A percentile compares a stretch with the other conserved stretches of the same genome.
Evolutionary conservation across 2,797 vertebrate genomes (phyloP).

Genomic region (Danio kyathit): DNA sequence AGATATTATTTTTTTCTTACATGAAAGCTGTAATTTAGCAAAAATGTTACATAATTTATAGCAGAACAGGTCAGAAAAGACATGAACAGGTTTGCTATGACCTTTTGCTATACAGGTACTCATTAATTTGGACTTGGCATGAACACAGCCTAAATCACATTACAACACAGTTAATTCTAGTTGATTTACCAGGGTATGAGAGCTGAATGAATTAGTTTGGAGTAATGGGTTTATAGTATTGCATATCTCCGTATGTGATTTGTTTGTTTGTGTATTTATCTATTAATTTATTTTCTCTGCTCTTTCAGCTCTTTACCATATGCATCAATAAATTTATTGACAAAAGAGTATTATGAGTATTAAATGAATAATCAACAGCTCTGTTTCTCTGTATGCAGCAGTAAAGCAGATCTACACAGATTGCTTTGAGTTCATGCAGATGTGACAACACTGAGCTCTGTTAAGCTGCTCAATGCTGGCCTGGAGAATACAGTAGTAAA

Average conservation of each 20-base stretch:
- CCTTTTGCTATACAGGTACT: background rate
- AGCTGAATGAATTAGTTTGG: background rate
- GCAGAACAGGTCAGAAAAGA: background rate
- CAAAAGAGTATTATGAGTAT: background rate
- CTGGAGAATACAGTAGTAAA: conserved; percentile 24
- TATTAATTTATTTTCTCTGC: too few relatives aligned
- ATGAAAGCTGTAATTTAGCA: background rate
- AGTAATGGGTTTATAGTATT: background rate
- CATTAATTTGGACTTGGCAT: conserved; percentile 5
- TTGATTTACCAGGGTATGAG: background rate
- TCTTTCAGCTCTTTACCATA: background rate
- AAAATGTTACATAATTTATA: background rate
- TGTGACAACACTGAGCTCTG: conserved; percentile 13
- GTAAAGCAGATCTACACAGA: background rate
- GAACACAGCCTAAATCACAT: background rate
- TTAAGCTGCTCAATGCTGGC: conserved; percentile 9
- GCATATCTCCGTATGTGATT: background rate
- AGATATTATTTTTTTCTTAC: background rate
- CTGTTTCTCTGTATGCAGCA: conserved; percentile 5
- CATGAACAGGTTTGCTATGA: background rate
- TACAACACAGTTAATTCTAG: background rate
- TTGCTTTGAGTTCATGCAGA: conserved; percentile 13
- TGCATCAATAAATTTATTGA: background rate
- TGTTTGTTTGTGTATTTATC: too few relatives aligned
- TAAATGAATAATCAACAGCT: background rate